Conservation (phyloP, 2,888 invertebrate genomes). For the Euplagia quadripunctaria region DNA sequence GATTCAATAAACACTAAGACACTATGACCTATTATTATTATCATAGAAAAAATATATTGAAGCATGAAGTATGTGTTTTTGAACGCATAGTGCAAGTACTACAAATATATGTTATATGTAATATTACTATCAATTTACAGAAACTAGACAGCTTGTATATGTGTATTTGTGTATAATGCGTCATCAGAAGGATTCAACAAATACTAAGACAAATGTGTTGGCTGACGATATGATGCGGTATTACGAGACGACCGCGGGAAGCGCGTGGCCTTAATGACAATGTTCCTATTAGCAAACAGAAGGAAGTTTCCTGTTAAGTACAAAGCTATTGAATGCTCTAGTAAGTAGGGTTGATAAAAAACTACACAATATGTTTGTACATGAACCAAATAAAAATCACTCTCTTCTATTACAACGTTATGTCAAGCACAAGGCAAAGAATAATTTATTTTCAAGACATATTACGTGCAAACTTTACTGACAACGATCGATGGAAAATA, state of each 20-base stretch:
- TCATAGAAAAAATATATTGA: no score
- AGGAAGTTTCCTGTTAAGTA: constrained; percentile 17
- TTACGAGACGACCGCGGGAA: constrained; percentile 6
- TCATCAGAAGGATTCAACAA: not conserved
- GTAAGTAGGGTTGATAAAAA: not conserved
- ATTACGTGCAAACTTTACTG: constrained; percentile 40
- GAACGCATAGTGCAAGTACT: no score
- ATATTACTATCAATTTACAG: no score
- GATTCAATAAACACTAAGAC: not conserved
- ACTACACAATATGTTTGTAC: not conserved
- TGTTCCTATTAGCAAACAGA: constrained; percentile 14
- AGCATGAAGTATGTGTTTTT: no score
- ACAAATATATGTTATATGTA: no score
- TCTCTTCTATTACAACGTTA: not conserved
- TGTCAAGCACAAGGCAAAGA: not conserved
- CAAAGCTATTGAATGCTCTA: not conserved
- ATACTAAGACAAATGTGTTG: not conserved
- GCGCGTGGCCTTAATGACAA: constrained; percentile 41
- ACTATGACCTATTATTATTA: no score
- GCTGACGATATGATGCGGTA: not conserved
- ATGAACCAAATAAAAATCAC: not conserved
- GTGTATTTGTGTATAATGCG: not conserved
- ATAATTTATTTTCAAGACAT: constrained; percentile 31
- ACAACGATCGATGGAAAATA: constrained; percentile 45
- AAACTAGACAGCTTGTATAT: no score